These are phyloP conservation scores for Macrotrachela quadricornifera DNA, from an alignment of 1,140 invertebrate species.

Conservation along the genomic window DNA sequence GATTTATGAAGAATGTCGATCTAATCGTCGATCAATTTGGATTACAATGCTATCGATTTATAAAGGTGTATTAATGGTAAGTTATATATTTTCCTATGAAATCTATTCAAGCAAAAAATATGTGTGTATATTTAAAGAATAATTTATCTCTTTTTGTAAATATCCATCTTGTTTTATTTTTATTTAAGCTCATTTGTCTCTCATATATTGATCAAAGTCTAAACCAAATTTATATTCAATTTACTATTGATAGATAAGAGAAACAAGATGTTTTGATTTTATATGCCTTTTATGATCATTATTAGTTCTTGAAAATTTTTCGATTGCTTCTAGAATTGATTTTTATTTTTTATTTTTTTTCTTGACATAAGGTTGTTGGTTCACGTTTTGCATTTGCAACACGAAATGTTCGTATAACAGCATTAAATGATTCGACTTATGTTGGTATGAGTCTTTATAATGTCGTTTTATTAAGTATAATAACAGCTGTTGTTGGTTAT, in stretches of 20 bases:
- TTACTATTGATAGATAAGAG: too few species aligned
- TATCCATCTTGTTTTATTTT: not conserved
- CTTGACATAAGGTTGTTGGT: conserved; percentile 62
- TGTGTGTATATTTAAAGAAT: too few species aligned
- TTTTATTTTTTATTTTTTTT: not conserved
- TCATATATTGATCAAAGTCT: too few species aligned
- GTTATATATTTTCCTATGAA: conserved; percentile 10
- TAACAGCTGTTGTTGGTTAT: conserved; percentile 73
- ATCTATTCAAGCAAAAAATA: too few species aligned
- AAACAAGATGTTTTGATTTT: too few species aligned
- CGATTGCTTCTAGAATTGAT: too few species aligned
- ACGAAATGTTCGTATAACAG: conserved; percentile 82
- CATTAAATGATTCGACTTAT: conserved; percentile 91
- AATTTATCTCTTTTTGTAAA: too few species aligned
- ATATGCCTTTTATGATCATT: too few species aligned
- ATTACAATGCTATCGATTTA: conserved; percentile 75
- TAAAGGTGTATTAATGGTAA: conserved; percentile 85
- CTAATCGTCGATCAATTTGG: conserved; percentile 37
- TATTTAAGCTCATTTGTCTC: too few species aligned
- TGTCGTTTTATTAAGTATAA: conserved; percentile 91
- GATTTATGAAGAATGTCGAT: too few species aligned
- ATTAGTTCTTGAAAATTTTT: too few species aligned
- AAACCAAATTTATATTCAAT: too few species aligned
- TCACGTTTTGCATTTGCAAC: conserved; percentile 98
- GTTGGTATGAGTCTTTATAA: conserved; percentile 91